A percentile compares a stretch with the other conserved stretches of the same genome.
Conservation (phyloP, 2,797 vertebrate genomes). For the Anomalospiza imberbis region DNA sequence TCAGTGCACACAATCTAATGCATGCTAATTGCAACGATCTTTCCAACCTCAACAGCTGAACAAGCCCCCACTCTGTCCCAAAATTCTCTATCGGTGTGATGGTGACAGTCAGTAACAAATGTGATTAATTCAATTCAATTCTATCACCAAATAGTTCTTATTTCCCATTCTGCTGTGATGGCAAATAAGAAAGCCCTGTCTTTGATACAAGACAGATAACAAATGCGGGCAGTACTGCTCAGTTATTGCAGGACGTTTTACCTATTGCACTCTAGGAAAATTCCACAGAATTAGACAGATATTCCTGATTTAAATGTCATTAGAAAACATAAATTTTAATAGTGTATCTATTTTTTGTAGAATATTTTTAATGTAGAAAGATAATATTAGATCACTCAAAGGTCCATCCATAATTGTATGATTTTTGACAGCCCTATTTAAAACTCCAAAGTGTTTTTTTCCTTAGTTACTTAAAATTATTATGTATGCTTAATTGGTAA, state of each 20-base stretch:
- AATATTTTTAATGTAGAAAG: background rate
- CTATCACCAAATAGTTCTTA: background rate
- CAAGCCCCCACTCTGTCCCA: background rate
- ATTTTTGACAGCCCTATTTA: background rate
- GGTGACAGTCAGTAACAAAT: background rate
- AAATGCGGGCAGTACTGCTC: background rate
- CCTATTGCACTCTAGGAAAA: background rate
- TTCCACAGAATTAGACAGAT: background rate
- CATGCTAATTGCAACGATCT: background rate
- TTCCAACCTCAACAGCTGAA: background rate
- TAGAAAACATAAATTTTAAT: background rate
- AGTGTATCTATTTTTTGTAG: background rate
- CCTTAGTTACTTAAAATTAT: background rate
- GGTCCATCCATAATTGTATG: background rate
- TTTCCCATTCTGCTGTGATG: background rate
- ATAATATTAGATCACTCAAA: background rate
- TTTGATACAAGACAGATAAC: background rate
- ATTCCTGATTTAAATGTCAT: background rate
- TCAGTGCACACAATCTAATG: background rate
- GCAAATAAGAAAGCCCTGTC: too few relatives aligned
- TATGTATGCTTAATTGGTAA: background rate
- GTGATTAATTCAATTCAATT: background rate
- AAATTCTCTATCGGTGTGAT: background rate
- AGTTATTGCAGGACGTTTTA: background rate
- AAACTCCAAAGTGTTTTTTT: background rate